Evolutionary conservation across 2,888 invertebrate species (phyloP).

Genomic region (Thereva nobilitata): DNA sequence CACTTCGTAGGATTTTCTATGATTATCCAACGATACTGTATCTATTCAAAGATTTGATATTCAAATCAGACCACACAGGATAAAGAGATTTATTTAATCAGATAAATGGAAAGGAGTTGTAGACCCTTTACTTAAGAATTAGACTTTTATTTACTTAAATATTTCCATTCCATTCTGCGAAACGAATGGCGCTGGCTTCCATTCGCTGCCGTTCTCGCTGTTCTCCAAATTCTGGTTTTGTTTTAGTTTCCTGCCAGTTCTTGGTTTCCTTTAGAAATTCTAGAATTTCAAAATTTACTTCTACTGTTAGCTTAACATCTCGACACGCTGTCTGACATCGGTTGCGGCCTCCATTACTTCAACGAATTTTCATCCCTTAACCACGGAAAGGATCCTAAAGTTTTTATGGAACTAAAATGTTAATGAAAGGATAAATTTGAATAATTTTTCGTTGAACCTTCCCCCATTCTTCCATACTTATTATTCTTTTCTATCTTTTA

Average conservation of each 20-base stretch:
- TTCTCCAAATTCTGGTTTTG: conserved; percentile 27
- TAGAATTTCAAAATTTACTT: no score
- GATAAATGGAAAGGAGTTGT: conserved; percentile 37
- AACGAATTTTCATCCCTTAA: conserved; percentile 25
- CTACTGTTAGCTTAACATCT: conserved; percentile 6
- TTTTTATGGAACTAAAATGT: conserved; percentile 37
- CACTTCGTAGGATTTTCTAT: no score
- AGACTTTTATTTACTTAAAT: conserved; percentile 39
- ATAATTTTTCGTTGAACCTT: conserved; percentile 32
- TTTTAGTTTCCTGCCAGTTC: conserved; percentile 8
- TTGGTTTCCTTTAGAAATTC: no score
- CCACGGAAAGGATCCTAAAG: conserved; percentile 15
- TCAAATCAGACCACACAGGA: conserved; percentile 37
- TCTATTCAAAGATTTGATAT: conserved; percentile 24
- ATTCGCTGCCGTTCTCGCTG: conserved; percentile 9
- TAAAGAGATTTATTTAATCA: conserved; percentile 40
- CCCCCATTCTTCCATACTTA: conserved; percentile 3
- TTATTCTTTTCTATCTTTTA: conserved; percentile 26
- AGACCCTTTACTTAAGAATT: conserved; percentile 32
- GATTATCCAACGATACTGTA: no score
- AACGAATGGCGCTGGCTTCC: no score
- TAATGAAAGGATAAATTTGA: conserved; percentile 39
- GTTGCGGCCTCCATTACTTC: conserved; percentile 3
- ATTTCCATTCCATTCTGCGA: conserved; percentile 22
- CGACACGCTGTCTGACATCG: conserved; percentile 27